A percentile compares a stretch with the other conserved stretches of the same genome.
Evolutionary conservation across 2,113 vertebrate species (phyloP).

Genomic region (Ictalurus furcatus): DNA sequence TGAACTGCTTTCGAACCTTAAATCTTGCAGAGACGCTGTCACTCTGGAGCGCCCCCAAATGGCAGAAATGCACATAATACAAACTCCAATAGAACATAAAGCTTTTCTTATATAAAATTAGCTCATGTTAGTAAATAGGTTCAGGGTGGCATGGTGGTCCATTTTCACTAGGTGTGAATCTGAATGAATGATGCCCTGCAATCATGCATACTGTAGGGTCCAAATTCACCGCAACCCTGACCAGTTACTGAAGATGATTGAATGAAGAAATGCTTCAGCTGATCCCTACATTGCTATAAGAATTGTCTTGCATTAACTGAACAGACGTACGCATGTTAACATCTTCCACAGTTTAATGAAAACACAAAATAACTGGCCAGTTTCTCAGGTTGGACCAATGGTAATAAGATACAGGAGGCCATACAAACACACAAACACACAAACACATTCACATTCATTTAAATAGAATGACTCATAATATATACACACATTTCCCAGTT

Average conservation of each 20-base stretch:
- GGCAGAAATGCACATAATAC: conserved; percentile 5
- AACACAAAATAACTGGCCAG: conserved; percentile 44
- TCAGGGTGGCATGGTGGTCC: background rate
- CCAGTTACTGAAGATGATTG: background rate
- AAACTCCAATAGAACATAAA: background rate
- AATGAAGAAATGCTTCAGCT: background rate
- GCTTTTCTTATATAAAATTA: background rate
- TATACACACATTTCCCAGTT: conserved; percentile 30
- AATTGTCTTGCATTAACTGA: background rate
- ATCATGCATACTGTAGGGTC: too few relatives aligned
- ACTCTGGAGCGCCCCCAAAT: background rate
- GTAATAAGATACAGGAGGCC: background rate
- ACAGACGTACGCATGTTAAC: conserved; percentile 46
- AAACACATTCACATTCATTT: conserved; percentile 39
- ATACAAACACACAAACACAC: conserved; percentile 40
- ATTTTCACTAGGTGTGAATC: background rate
- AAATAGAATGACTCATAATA: conserved; percentile 26
- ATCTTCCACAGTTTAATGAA: conserved; percentile 64
- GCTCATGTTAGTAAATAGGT: background rate
- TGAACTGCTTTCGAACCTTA: conserved; percentile 31
- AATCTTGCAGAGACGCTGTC: background rate
- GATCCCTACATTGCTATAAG: background rate
- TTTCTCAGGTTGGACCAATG: conserved; percentile 28
- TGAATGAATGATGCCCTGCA: background rate
- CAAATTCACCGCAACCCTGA: background rate